Evolutionary conservation across 2,888 invertebrate species (phyloP), one percentile per base, ranked within the genome.

Genomic region (Drosophila monieri): DNA sequence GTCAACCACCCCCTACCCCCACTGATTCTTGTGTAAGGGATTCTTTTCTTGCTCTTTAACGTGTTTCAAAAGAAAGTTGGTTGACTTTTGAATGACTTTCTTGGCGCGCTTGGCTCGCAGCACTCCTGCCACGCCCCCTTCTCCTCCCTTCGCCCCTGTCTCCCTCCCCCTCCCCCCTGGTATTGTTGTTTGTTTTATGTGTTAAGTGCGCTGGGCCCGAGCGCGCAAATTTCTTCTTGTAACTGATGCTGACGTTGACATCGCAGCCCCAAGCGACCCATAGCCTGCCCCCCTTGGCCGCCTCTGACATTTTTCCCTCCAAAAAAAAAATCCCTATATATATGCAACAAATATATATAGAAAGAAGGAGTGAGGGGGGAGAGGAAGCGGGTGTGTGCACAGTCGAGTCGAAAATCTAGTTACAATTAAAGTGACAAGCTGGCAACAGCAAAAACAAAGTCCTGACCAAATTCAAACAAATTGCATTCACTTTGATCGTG

Each of bases 41-140:
- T 68, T 80, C 68, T 47, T 76, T 55, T 74, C 68, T 78, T 35
- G 61, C 76, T 76, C 80, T 84, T 83, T 84, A 86, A 73, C 84
- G 84, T 81, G 78, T 81, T 87, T 83, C 86, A 80, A 77, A 89
- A 87, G 88, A 90, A 90, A 91, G 91, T 90, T 90, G 88, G 84
- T 91, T 90, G 90, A 90, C 90, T 90, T 90, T 89, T 90, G 88
- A 90, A 90, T 89, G 89, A 90, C 90, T 90, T 89, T 89, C 80
- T 75, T 77, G 81, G 68, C 65, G 62, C 62, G 64, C 62, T 62
- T 62, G 62, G 62, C 62, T 46, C 64, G 44, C 62, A 52, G 44
- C 62, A 44, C 51, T 51, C 15, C 30, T 6, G 5, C 9, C 14
- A 14, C 47, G 4, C 10, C 44, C 21, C 18, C 25, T 32, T 6